These are phyloP conservation scores for Brotula barbata DNA, from an alignment of 2,797 vertebrate species.

Conservation along the genomic window DNA sequence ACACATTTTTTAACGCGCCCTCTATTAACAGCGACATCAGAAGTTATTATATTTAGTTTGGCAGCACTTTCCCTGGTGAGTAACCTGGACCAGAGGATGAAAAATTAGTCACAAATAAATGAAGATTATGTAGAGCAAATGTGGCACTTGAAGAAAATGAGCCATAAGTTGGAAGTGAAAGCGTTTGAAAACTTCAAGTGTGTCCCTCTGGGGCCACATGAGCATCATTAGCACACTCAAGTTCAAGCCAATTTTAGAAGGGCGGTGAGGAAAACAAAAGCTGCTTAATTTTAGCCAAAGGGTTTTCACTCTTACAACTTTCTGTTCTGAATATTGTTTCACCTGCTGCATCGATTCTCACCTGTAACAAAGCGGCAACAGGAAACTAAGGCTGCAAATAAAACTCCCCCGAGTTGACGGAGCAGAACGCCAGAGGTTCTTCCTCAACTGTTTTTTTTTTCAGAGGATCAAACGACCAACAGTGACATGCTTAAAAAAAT, in stretches of 20 bases:
- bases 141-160: not conserved
- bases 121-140: slow-evolving; percentile 1
- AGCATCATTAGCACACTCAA: not conserved
- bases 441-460: no score
- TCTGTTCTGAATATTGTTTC: slow-evolving; percentile 36
- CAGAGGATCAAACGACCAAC: no score
- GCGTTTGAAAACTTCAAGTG: not conserved
- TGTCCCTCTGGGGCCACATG: not conserved
- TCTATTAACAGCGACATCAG: slow-evolving; percentile 5
- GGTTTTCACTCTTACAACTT: not conserved
- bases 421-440: no score
- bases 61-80: not conserved
- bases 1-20: slow-evolving; percentile 20
- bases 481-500: no score
- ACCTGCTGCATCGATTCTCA: slow-evolving; percentile 15
- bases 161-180: not conserved
- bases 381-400: not conserved
- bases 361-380: slow-evolving; percentile 43
- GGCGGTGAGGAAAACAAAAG: not conserved
- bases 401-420: no score
- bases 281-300: slow-evolving; percentile 2
- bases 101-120: slow-evolving; percentile 10
- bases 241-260: slow-evolving; percentile 7
- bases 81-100: not conserved
- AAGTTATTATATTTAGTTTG: slow-evolving; percentile 1